Evolutionary conservation across 2,797 vertebrate species (phyloP).

Genomic region (Sebastes variabilis): DNA sequence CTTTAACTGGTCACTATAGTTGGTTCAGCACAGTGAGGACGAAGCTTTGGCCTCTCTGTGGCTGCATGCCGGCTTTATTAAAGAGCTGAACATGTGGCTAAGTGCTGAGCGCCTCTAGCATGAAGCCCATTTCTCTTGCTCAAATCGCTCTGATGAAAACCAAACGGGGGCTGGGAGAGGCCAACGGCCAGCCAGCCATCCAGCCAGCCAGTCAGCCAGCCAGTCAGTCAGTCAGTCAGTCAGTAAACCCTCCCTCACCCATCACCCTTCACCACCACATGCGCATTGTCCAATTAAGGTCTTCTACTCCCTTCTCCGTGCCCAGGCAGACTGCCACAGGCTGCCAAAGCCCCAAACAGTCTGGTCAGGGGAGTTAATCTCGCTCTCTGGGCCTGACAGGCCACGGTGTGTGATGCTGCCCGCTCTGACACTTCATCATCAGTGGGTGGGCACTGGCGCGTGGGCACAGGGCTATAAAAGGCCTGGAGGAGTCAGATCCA

Average conservation of each 20-base stretch:
- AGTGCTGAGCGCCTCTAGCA: constrained; percentile 47
- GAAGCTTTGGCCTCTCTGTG: constrained; percentile 8
- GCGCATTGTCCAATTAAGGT: constrained; percentile 79
- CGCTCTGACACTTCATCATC: constrained; percentile 66
- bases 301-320: constrained; percentile 45
- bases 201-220: background rate
- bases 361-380: constrained; percentile 67
- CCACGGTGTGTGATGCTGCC: constrained; percentile 54
- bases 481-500: constrained; percentile 51
- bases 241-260: background rate
- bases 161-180: constrained; percentile 52
- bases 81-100: constrained; percentile 43
- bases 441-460: constrained; percentile 66
- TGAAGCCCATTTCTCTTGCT: constrained; percentile 58
- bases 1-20: background rate
- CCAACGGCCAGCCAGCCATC: constrained; percentile 19
- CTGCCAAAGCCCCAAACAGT: constrained; percentile 58
- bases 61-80: constrained; percentile 19
- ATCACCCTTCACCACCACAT: constrained; percentile 36
- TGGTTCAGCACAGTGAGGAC: background rate
- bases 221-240: constrained; percentile 15
- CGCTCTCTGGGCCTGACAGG: constrained; percentile 46
- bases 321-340: constrained; percentile 46
- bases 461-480: constrained; percentile 79
- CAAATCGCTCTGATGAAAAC: constrained; percentile 66